phyloP scores from a whole-genome alignment of 2,888 invertebrate genomes.

The Molanna angustata region DNA sequence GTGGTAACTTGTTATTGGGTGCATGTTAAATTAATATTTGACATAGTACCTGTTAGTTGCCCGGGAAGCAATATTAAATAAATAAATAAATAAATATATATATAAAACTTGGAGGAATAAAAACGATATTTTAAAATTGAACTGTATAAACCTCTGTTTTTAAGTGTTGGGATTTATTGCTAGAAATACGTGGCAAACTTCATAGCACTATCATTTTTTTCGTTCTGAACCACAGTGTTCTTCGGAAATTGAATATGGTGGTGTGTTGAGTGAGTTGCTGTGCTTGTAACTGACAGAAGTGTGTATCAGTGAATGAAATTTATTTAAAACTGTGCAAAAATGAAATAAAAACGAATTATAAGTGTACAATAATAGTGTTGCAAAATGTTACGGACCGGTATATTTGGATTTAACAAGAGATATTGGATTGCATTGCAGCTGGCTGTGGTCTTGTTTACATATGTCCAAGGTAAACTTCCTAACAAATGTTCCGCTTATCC shows the following conservation, averaged over 20 bases:
- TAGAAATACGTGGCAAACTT: background rate
- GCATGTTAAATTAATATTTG: no score
- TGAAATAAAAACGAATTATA: conserved; percentile 52
- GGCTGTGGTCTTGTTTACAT: conserved; percentile 52
- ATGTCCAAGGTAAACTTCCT: conserved; percentile 52
- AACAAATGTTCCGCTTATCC: conserved; percentile 45
- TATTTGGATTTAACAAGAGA: conserved; percentile 48
- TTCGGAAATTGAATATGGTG: no score
- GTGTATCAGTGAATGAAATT: conserved; percentile 25
- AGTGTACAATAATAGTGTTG: conserved; percentile 45
- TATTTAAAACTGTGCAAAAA: conserved; percentile 36
- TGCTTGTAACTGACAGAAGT: conserved; percentile 18
- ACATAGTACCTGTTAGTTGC: no score
- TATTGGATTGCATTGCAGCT: conserved; percentile 54
- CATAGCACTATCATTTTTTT: background rate
- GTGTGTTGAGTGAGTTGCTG: conserved; percentile 10
- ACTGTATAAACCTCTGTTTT: no score
- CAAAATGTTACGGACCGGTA: conserved; percentile 53
- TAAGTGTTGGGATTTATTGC: background rate
- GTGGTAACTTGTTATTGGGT: no score
- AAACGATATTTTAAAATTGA: no score
- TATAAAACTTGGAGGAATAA: no score
- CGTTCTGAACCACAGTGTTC: no score
- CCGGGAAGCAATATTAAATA: no score
- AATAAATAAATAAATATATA: no score